Percentiles rank a stretch among this genome's conserved stretches.
Conservation (phyloP, 2,113 vertebrate species). For the Pollachius pollachius region DNA sequence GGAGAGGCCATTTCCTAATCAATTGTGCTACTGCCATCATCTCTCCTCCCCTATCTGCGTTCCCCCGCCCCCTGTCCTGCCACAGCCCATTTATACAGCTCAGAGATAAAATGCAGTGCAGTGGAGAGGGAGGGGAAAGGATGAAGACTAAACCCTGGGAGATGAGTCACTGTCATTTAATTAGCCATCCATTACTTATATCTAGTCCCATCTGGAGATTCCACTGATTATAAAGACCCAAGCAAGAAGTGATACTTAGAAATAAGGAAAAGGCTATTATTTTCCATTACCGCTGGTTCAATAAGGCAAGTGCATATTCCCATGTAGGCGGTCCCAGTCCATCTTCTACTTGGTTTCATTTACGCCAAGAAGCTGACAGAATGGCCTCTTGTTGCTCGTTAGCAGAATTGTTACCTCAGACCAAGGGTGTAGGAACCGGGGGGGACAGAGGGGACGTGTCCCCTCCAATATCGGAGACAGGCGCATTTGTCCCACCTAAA, state of each 20-base stretch:
- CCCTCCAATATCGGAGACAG: no score
- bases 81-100: conserved; percentile 34
- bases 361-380: neutral
- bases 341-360: neutral
- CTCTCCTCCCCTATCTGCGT: neutral
- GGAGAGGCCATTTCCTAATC: conserved; percentile 64
- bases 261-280: neutral
- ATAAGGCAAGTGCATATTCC: neutral
- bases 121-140: conserved; percentile 10
- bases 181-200: conserved; percentile 29
- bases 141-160: neutral
- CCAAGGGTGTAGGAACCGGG: no score
- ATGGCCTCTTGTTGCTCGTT: conserved; percentile 28
- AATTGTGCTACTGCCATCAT: conserved; percentile 34
- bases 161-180: conserved; percentile 44
- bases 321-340: neutral
- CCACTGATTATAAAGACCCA: neutral
- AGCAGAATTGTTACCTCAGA: conserved; percentile 28
- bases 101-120: no score
- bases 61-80: conserved; percentile 9
- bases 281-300: no score
- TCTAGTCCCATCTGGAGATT: neutral
- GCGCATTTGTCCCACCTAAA: no score
- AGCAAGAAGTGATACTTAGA: neutral
- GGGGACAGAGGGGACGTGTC: no score